phyloP scores from a whole-genome alignment of 2,113 vertebrate genomes.

The Varanus komodoensis region DNA sequence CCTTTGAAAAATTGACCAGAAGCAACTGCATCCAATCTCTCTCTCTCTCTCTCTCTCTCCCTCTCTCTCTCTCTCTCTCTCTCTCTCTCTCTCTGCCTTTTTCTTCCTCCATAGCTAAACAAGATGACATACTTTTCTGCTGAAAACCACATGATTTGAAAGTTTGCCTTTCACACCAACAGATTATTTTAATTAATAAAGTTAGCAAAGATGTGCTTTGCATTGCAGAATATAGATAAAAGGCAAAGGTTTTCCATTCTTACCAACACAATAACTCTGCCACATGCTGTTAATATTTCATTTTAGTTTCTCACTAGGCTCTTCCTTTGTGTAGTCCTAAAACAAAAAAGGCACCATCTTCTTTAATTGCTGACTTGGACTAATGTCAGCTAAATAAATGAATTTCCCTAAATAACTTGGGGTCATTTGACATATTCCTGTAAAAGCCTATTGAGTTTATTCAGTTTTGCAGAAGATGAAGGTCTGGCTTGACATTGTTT shows the following conservation, averaged over 20 bases:
- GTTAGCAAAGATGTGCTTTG: constrained; percentile 55
- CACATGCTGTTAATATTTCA: constrained; percentile 54
- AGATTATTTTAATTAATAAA: constrained; percentile 73
- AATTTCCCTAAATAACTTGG: constrained; percentile 38
- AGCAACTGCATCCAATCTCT: constrained; percentile 18
- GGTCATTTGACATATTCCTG: not conserved
- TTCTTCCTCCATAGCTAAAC: not conserved
- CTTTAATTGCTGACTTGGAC: constrained; percentile 45
- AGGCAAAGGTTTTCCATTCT: constrained; percentile 57
- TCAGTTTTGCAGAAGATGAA: not conserved
- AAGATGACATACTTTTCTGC: constrained; percentile 54
- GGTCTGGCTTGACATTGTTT: constrained; percentile 24
- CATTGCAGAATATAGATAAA: constrained; percentile 64
- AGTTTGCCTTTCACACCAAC: constrained; percentile 61
- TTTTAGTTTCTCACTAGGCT: constrained; percentile 51
- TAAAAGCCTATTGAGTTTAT: constrained; percentile 40
- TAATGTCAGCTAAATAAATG: constrained; percentile 60
- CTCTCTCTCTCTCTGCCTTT: no score
- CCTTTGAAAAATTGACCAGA: not conserved
- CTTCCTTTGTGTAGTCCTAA: constrained; percentile 37
- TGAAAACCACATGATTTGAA: constrained; percentile 60
- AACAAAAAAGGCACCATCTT: constrained; percentile 38
- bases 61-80: no score
- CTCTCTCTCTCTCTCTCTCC: constrained; percentile 21
- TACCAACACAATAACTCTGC: constrained; percentile 43